A percentile compares a stretch with the other conserved stretches of the same genome.
Evolutionary conservation across 2,797 vertebrate species (phyloP).

Genomic region (Setipinna tenuifilis): DNA sequence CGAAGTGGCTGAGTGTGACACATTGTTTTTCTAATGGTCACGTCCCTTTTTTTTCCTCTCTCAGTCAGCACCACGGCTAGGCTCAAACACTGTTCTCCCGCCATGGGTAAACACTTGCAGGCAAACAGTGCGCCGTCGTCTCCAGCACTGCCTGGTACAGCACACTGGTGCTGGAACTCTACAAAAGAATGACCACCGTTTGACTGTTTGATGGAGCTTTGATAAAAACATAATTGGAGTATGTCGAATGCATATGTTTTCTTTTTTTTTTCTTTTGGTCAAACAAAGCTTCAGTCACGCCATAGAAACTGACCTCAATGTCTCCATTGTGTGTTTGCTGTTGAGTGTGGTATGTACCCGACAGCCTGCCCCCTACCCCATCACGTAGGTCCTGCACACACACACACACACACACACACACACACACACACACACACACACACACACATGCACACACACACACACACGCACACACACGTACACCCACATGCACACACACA

Average conservation of each 20-base stretch:
- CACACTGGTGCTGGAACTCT: constrained; percentile 72
- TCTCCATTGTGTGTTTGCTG: constrained; percentile 81
- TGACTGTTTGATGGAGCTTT: constrained; percentile 81
- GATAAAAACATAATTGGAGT: constrained; percentile 83
- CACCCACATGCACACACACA: neutral
- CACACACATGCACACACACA: neutral
- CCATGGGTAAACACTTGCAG: constrained; percentile 87
- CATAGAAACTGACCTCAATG: constrained; percentile 72
- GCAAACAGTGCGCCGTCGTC: constrained; percentile 78
- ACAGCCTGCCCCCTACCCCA: constrained; percentile 5
- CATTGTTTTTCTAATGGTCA: constrained; percentile 56
- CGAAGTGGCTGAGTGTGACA: constrained; percentile 53
- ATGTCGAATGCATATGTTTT: constrained; percentile 72
- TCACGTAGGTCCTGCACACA: neutral
- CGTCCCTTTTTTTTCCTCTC: constrained; percentile 57
- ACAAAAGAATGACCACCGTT: constrained; percentile 73
- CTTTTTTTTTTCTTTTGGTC: constrained; percentile 51
- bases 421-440: constrained; percentile 11
- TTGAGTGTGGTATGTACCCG: constrained; percentile 62
- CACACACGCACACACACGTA: neutral
- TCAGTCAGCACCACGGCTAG: constrained; percentile 58
- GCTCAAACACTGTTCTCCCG: constrained; percentile 70
- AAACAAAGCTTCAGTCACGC: constrained; percentile 73
- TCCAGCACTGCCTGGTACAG: constrained; percentile 85
- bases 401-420: constrained; percentile 2